These are phyloP conservation scores for Idaea dimidiata DNA, from an alignment of 2,888 invertebrate species.

Conservation along the genomic window DNA sequence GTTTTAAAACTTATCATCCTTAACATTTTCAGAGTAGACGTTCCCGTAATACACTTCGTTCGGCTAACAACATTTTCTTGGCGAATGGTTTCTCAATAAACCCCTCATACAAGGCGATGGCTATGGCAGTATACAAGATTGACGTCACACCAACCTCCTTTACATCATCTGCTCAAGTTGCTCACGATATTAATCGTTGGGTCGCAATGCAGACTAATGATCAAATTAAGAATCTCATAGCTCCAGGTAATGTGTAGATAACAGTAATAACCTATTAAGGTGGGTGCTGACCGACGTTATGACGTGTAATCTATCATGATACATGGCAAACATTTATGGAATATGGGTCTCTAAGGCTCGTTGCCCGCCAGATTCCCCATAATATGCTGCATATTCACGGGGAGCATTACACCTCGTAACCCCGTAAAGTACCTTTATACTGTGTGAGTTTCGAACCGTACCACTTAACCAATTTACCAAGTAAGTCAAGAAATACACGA, in stretches of 20 bases:
- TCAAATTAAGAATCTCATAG: slow-evolving; percentile 82
- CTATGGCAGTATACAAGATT: slow-evolving; percentile 72
- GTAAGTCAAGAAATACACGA: no score
- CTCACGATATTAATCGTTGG: slow-evolving; percentile 86
- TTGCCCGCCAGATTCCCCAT: no score
- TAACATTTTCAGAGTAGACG: slow-evolving; percentile 53
- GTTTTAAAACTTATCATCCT: neutral
- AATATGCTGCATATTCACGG: no score
- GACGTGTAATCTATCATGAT: no score
- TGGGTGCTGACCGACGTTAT: no score
- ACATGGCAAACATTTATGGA: no score
- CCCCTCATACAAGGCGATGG: slow-evolving; percentile 49
- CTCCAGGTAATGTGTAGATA: slow-evolving; percentile 66
- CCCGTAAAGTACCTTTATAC: no score
- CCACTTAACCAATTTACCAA: no score
- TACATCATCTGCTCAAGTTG: slow-evolving; percentile 61
- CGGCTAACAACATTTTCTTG: slow-evolving; percentile 63
- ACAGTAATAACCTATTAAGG: no score
- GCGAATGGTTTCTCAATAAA: slow-evolving; percentile 53
- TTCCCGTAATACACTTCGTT: slow-evolving; percentile 54
- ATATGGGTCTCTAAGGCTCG: no score
- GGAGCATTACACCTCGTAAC: no score
- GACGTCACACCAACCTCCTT: slow-evolving; percentile 81
- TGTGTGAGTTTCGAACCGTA: no score
- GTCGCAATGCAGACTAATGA: slow-evolving; percentile 84